Evolutionary conservation across 23 tunicate species (phyloP).

Genomic region (Diplosoma virens): DNA sequence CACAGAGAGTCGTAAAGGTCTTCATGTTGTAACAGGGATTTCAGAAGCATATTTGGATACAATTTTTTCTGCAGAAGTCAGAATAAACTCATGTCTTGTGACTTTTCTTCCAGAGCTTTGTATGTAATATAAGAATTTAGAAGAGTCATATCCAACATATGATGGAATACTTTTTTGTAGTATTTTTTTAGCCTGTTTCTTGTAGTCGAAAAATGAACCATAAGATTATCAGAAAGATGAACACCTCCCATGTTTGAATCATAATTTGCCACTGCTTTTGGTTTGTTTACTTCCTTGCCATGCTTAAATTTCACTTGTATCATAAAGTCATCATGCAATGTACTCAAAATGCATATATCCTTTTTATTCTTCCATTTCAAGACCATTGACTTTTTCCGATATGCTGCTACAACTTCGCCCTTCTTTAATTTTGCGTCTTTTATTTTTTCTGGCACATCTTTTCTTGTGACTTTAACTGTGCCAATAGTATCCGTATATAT

Average conservation of each 20-base stretch:
- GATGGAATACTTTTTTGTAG: no score
- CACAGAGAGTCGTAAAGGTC: background rate
- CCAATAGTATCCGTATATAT: background rate
- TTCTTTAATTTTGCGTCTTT: background rate
- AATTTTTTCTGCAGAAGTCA: background rate
- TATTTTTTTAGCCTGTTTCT: constrained; percentile 12
- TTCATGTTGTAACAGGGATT: background rate
- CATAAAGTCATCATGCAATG: constrained; percentile 13
- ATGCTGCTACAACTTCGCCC: constrained; percentile 1
- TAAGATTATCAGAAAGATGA: background rate
- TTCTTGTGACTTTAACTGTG: no score
- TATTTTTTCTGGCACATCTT: background rate
- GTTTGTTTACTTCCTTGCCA: background rate
- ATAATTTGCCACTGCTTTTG: constrained; percentile 9
- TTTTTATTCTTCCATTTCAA: no score
- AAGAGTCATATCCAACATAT: constrained; percentile 8
- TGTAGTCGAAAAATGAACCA: constrained; percentile 9
- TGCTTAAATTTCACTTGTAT: background rate
- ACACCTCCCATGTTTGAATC: constrained; percentile 1
- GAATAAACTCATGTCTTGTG: constrained; percentile 5
- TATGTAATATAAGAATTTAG: constrained; percentile 3
- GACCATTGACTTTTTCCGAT: background rate
- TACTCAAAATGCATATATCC: background rate
- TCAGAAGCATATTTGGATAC: background rate
- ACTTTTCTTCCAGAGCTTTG: background rate